These are phyloP conservation scores for Odontomyia ornata DNA, from an alignment of 2,888 invertebrate species.

Conservation along the genomic window DNA sequence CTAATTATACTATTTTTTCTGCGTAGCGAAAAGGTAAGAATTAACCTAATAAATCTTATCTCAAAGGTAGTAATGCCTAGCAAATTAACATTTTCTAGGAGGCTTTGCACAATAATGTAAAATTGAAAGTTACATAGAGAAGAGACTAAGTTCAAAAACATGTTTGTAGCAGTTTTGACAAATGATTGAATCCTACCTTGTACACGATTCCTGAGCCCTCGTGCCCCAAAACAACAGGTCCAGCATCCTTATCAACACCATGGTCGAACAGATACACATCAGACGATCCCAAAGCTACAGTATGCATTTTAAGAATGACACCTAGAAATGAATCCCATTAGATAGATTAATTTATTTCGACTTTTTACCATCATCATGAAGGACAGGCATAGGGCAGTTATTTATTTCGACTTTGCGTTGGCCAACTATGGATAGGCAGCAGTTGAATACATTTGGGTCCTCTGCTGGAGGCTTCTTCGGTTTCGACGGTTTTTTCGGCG, in stretches of 20 bases:
- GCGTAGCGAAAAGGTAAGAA: no score
- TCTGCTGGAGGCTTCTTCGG: not conserved
- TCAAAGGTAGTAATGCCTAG: no score
- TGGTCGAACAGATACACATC: conserved; percentile 84
- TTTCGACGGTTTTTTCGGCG: not conserved
- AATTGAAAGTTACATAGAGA: no score
- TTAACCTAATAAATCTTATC: no score
- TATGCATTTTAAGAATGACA: conserved; percentile 73
- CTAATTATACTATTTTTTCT: no score
- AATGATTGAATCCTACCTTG: conserved; percentile 65
- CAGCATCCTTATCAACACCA: conserved; percentile 50
- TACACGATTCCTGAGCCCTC: conserved; percentile 85
- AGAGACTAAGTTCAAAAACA: no score
- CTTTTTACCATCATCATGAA: conserved; percentile 1
- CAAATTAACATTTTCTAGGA: no score
- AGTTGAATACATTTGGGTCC: conserved; percentile 24
- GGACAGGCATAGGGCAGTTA: conserved; percentile 29
- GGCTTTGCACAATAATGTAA: no score
- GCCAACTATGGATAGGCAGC: conserved; percentile 6
- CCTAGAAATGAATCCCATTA: conserved; percentile 64
- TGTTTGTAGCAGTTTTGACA: no score
- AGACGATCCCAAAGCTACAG: conserved; percentile 92
- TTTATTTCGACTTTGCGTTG: conserved; percentile 17
- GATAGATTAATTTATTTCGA: not conserved
- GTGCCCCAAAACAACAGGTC: conserved; percentile 79